Percentiles rank a stretch among this genome's conserved stretches.
These are phyloP conservation scores for Rhinogobio ventralis DNA, from an alignment of 2,797 vertebrate species.

Conservation along the genomic window DNA sequence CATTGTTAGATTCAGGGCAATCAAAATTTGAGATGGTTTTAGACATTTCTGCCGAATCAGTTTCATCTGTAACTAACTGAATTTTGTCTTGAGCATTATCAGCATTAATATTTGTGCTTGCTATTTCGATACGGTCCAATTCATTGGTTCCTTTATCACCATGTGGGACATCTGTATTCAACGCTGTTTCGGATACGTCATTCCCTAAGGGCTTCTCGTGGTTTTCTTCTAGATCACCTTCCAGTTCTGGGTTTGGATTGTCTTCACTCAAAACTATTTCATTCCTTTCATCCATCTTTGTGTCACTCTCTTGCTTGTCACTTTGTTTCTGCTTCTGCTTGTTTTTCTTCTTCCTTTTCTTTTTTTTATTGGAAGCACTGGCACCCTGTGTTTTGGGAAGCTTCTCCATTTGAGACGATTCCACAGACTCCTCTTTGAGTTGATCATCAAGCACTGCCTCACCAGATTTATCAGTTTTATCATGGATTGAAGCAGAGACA, in stretches of 20 bases:
- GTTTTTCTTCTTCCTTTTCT: constrained; percentile 74
- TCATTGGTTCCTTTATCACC: neutral
- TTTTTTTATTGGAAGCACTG: constrained; percentile 72
- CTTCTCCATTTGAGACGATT: constrained; percentile 21
- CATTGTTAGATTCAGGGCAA: neutral
- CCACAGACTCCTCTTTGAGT: constrained; percentile 20
- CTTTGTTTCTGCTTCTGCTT: constrained; percentile 71
- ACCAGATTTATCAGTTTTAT: constrained; percentile 23
- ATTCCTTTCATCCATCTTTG: constrained; percentile 22
- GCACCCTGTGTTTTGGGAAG: constrained; percentile 54
- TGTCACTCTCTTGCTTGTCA: constrained; percentile 34
- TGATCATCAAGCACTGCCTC: constrained; percentile 29
- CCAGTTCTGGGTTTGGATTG: constrained; percentile 5
- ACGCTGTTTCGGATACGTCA: constrained; percentile 11
- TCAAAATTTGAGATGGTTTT: neutral
- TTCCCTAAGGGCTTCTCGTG: constrained; percentile 12
- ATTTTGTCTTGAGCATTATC: constrained; percentile 19
- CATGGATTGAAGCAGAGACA: neutral
- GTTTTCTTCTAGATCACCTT: constrained; percentile 8
- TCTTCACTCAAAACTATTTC: constrained; percentile 26
- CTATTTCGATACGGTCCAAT: neutral
- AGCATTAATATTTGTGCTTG: constrained; percentile 33
- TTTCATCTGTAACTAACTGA: constrained; percentile 38
- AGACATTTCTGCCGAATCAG: neutral
- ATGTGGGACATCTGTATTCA: constrained; percentile 16